Percentiles rank a stretch among this genome's conserved stretches.
Evolutionary conservation across 2,888 invertebrate species (phyloP).

Genomic region (Parascotia fuliginaria): DNA sequence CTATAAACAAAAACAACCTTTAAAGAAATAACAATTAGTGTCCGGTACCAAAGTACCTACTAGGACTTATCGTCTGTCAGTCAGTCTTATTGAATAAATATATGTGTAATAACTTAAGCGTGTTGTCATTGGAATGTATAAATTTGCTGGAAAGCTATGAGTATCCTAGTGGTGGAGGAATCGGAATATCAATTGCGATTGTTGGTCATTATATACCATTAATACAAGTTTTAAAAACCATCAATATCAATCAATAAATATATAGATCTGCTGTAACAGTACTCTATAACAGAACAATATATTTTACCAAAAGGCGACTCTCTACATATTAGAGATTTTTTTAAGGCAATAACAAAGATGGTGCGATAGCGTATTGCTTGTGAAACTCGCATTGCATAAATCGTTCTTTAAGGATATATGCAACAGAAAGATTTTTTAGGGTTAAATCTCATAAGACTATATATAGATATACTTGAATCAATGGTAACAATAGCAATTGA

Average conservation of each 20-base stretch:
- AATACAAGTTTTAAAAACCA: background rate
- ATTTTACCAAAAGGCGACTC: no score
- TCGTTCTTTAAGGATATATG: no score
- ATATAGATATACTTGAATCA: no score
- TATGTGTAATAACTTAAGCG: constrained; percentile 52
- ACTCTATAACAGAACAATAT: no score
- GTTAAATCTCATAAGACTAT: no score
- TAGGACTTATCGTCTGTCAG: constrained; percentile 60
- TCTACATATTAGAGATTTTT: no score
- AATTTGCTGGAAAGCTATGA: constrained; percentile 51
- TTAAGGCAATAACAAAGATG: no score
- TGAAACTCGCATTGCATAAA: no score
- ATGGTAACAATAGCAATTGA: constrained; percentile 22
- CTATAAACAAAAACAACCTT: constrained; percentile 52
- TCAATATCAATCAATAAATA: no score
- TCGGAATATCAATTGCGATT: constrained; percentile 22
- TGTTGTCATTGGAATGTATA: constrained; percentile 59
- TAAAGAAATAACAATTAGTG: constrained; percentile 47
- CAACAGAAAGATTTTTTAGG: no score
- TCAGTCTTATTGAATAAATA: constrained; percentile 70
- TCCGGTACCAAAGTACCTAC: constrained; percentile 51
- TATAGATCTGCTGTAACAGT: no score
- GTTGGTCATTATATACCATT: constrained; percentile 5
- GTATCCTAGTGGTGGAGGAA: constrained; percentile 46
- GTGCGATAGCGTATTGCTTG: no score